These are phyloP conservation scores for Porites rus DNA, from an alignment of 92 coral and sea anemone species.

Conservation along the genomic window DNA sequence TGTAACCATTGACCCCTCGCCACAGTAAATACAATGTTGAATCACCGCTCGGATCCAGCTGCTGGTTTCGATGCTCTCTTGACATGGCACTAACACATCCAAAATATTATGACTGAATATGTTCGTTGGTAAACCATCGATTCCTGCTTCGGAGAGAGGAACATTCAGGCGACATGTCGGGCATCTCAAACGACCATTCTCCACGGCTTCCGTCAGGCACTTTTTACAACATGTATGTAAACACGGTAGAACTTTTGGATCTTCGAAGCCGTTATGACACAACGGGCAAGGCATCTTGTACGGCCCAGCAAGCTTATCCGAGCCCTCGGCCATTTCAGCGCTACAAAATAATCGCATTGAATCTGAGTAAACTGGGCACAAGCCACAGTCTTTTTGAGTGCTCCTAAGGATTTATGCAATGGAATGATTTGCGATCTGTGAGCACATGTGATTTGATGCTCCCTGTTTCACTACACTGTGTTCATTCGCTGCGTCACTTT, in stretches of 20 bases:
- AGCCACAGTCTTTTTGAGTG: constrained; percentile 54
- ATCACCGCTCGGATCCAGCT: constrained; percentile 85
- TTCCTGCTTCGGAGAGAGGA: constrained; percentile 88
- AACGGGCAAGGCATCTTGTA: constrained; percentile 77
- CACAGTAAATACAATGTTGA: constrained; percentile 93
- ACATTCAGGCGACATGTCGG: constrained; percentile 93
- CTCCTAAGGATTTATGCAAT: constrained; percentile 62
- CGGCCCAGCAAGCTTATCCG: constrained; percentile 78
- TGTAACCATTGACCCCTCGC: constrained; percentile 94
- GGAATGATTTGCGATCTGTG: constrained; percentile 54
- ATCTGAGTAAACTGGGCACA: constrained; percentile 66
- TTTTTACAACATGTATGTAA: constrained; percentile 98
- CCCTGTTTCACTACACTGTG: constrained; percentile 37
- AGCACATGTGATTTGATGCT: constrained; percentile 78
- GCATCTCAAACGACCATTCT: constrained; percentile 92
- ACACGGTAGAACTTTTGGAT: constrained; percentile 98
- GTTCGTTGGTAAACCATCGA: constrained; percentile 88
- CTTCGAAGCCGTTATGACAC: constrained; percentile 92
- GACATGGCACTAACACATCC: constrained; percentile 87
- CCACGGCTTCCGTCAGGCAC: constrained; percentile 92
- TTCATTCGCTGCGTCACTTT: constrained; percentile 43
- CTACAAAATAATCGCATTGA: constrained; percentile 96
- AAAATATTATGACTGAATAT: constrained; percentile 84
- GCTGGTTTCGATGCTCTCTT: constrained; percentile 71
- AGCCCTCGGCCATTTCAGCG: constrained; percentile 96